Percentiles rank a stretch among this genome's conserved stretches.
Evolutionary conservation across 2,888 invertebrate species (phyloP).

Genomic region (Teinopalpus imperialis): DNA sequence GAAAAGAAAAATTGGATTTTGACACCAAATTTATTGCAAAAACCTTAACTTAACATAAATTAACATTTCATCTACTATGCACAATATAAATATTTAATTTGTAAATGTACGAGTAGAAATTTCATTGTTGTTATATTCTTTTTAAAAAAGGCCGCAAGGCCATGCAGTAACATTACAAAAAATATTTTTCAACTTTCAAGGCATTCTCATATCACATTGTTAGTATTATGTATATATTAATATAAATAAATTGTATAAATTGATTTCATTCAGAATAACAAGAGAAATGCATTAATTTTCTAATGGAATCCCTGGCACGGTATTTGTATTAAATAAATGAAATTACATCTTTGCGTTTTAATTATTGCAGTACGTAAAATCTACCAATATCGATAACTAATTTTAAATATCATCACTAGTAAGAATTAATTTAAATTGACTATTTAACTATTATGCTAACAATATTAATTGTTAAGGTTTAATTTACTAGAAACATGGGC

Average conservation of each 20-base stretch:
- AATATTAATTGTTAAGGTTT: slow-evolving; percentile 26
- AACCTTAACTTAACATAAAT: slow-evolving; percentile 51
- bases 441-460: slow-evolving; percentile 68
- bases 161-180: slow-evolving; percentile 26
- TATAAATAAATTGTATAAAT: slow-evolving; percentile 28
- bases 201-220: slow-evolving; percentile 71
- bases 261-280: slow-evolving; percentile 7
- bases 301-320: slow-evolving; percentile 44
- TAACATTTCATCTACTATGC: slow-evolving; percentile 52
- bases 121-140: slow-evolving; percentile 3
- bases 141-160: slow-evolving; percentile 7
- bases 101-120: slow-evolving; percentile 37
- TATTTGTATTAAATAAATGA: slow-evolving; percentile 43
- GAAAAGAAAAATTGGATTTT: slow-evolving; percentile 29
- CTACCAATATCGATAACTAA: slow-evolving; percentile 62
- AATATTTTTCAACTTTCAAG: slow-evolving; percentile 41
- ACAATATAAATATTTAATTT: slow-evolving; percentile 46
- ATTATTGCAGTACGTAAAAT: slow-evolving; percentile 37
- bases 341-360: neutral
- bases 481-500: slow-evolving; percentile 7
- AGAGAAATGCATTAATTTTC: neutral
- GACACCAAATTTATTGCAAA: slow-evolving; percentile 46
- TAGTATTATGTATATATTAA: slow-evolving; percentile 31
- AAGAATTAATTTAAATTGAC: slow-evolving; percentile 58
- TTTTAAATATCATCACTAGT: slow-evolving; percentile 18